Evolutionary conservation across 2,113 vertebrate species (phyloP).

Genomic region (Calidris pygmaea): DNA sequence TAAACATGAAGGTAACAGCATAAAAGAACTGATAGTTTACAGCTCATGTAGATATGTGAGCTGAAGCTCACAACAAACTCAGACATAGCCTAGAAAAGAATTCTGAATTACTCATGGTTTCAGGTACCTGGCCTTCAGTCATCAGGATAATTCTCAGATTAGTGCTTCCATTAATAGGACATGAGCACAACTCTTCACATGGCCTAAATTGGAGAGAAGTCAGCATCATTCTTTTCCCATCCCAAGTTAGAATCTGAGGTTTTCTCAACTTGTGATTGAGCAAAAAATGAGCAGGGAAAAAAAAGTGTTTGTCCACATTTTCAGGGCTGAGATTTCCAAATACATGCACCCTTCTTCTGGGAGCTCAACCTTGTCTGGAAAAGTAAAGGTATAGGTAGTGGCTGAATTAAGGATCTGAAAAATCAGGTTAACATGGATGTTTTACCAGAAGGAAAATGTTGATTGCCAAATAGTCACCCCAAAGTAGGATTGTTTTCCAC

Average conservation of each 20-base stretch:
- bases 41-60: neutral
- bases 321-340: neutral
- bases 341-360: neutral
- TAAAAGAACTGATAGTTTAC: neutral
- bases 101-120: neutral
- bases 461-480: neutral
- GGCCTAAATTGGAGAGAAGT: neutral
- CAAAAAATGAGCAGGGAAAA: neutral
- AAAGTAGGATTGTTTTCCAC: neutral
- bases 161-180: neutral
- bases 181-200: neutral
- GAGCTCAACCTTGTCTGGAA: neutral
- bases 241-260: neutral
- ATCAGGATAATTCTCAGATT: neutral
- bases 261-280: neutral
- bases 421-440: neutral
- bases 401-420: neutral
- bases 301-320: neutral
- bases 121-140: neutral
- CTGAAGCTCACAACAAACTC: neutral
- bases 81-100: neutral
- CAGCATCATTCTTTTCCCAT: neutral
- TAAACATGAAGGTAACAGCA: neutral
- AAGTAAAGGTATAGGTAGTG: neutral
- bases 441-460: neutral